phyloP scores from a whole-genome alignment of 2,888 invertebrate species.

The Gasteruption jaculator region DNA sequence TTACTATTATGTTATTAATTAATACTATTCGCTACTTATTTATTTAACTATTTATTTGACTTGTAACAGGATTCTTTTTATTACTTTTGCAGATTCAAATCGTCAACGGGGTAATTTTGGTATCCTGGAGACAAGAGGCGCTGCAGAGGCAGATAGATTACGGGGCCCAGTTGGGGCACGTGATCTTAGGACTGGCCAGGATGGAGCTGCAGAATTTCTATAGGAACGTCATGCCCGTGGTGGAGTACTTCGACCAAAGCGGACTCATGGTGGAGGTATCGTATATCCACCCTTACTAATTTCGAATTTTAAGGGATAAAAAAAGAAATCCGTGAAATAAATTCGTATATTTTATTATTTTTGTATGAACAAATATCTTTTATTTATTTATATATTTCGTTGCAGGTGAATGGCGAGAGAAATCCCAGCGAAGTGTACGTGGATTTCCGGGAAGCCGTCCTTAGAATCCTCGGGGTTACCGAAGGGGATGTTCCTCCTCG shows the following conservation, averaged over 20 bases:
- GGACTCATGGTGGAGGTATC: slow-evolving; percentile 72
- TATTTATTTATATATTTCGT: slow-evolving; percentile 12
- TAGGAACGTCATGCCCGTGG: slow-evolving; percentile 83
- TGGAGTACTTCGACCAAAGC: slow-evolving; percentile 85
- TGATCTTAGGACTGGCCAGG: slow-evolving; percentile 74
- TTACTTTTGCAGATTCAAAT: slow-evolving; percentile 77
- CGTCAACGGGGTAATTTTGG: slow-evolving; percentile 78
- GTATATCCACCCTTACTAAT: too few relatives aligned
- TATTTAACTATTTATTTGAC: too few relatives aligned
- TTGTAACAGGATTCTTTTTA: slow-evolving; percentile 20
- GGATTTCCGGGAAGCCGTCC: slow-evolving; percentile 76
- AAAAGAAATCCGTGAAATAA: too few relatives aligned
- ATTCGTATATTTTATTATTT: too few relatives aligned
- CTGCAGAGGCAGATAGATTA: slow-evolving; percentile 87
- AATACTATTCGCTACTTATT: too few relatives aligned
- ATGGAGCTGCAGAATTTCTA: slow-evolving; percentile 90
- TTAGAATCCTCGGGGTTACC: slow-evolving; percentile 65
- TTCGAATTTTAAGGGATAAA: too few relatives aligned
- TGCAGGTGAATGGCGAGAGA: slow-evolving; percentile 81
- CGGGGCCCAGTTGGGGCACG: slow-evolving; percentile 83
- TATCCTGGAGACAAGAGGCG: slow-evolving; percentile 83
- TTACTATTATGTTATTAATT: too few relatives aligned
- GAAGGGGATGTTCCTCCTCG: slow-evolving; percentile 23
- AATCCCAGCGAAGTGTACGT: slow-evolving; percentile 82
- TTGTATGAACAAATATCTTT: not conserved